Evolutionary conservation across 2,797 vertebrate genomes (phyloP).

Genomic region (Tenualosa ilisha): DNA sequence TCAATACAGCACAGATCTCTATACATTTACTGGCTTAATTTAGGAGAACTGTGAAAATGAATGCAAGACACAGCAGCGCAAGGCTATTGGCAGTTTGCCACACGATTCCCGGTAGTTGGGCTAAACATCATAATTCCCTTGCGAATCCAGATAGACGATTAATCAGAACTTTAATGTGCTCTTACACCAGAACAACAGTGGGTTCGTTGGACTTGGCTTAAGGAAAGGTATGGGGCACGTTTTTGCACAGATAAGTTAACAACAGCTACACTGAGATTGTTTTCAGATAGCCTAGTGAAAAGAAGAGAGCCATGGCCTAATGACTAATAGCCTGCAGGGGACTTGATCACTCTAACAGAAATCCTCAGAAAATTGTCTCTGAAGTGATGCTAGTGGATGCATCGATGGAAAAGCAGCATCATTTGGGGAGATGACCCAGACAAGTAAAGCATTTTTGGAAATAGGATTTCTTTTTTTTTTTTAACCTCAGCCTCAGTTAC

Average conservation of each 20-base stretch:
- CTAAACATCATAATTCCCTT: slow-evolving; percentile 57
- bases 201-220: neutral
- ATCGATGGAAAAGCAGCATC: neutral
- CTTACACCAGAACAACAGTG: neutral
- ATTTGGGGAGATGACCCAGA: neutral
- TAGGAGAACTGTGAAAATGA: neutral
- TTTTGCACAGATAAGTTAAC: neutral
- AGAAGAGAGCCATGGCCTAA: neutral
- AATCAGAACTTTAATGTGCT: neutral
- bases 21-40: slow-evolving; percentile 2
- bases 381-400: neutral
- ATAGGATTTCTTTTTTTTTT: no score
- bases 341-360: no score
- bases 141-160: slow-evolving; percentile 14
- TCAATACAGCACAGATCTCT: neutral
- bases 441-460: neutral
- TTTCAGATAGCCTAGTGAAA: neutral
- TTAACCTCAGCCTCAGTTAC: no score
- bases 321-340: no score
- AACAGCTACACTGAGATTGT: neutral
- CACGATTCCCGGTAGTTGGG: slow-evolving; percentile 42
- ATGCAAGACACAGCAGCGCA: neutral
- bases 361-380: no score
- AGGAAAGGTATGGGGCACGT: neutral
- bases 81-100: slow-evolving; percentile 27